Evolutionary conservation across 2,113 vertebrate genomes (phyloP).

Genomic region (Pao palembangensis): DNA sequence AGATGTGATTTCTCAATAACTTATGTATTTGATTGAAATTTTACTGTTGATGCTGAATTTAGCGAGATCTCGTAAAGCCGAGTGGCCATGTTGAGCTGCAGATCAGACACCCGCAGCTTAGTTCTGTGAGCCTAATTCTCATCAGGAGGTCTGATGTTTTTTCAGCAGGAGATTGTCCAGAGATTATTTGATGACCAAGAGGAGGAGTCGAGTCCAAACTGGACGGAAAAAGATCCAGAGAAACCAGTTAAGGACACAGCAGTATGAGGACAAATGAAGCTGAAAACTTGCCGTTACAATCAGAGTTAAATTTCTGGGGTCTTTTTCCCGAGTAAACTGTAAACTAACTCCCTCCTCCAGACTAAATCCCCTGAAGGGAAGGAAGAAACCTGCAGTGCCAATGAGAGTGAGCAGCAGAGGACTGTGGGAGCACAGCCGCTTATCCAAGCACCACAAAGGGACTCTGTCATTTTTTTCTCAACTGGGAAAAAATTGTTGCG

Average conservation of each 20-base stretch:
- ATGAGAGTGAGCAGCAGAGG: neutral
- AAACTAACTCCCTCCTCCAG: constrained; percentile 25
- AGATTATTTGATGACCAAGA: constrained; percentile 70
- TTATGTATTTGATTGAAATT: neutral
- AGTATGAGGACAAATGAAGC: constrained; percentile 35
- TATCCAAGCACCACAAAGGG: constrained; percentile 58
- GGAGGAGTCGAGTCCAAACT: constrained; percentile 29
- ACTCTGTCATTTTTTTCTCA: constrained; percentile 77
- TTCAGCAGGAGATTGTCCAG: constrained; percentile 66
- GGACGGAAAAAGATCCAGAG: constrained; percentile 11
- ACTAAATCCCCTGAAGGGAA: constrained; percentile 17
- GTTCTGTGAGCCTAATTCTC: neutral
- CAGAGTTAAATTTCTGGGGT: neutral
- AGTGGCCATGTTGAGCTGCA: too few species aligned
- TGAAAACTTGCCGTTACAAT: neutral
- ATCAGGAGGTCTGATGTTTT: neutral
- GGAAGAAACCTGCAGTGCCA: neutral
- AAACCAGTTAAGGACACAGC: constrained; percentile 13
- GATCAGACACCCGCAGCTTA: too few species aligned
- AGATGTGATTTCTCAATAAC: too few species aligned
- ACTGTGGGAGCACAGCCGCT: constrained; percentile 41
- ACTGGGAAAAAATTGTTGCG: constrained; percentile 61
- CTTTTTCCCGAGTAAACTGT: too few species aligned
- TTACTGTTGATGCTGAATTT: neutral
- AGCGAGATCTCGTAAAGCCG: too few species aligned